Conservation (phyloP, 1,140 invertebrate genomes). For the Caerostris darwini region DNA sequence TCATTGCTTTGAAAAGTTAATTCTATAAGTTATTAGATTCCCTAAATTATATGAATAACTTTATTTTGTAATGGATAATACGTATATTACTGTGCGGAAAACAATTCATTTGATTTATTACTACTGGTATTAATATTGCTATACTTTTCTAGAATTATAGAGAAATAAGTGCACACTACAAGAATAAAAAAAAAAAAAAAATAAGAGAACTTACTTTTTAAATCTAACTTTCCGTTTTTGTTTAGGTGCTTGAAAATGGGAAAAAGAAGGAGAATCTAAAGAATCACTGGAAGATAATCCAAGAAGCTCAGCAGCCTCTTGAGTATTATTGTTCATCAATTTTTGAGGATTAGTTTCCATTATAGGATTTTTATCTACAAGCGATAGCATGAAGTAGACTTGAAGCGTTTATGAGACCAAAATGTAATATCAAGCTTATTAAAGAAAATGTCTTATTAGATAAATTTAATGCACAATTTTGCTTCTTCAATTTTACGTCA, state of each 20-base stretch:
- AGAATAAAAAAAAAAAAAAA: too few relatives aligned
- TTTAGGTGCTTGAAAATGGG: constrained; percentile 72
- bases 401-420: not conserved
- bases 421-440: not conserved
- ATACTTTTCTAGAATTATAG: too few relatives aligned
- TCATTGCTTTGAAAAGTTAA: too few relatives aligned
- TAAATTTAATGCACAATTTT: too few relatives aligned
- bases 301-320: constrained; percentile 67
- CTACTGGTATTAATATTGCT: too few relatives aligned
- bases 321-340: constrained; percentile 72
- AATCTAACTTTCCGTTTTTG: constrained; percentile 69
- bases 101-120: too few relatives aligned
- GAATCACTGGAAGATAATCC: constrained; percentile 71
- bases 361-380: constrained; percentile 68
- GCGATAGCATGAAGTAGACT: constrained; percentile 58
- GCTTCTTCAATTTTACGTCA: too few relatives aligned
- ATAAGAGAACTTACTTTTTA: constrained; percentile 55
- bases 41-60: too few relatives aligned
- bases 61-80: too few relatives aligned
- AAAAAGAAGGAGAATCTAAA: constrained; percentile 72
- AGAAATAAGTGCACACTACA: too few relatives aligned
- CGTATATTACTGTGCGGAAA: too few relatives aligned
- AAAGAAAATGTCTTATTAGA: not conserved
- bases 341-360: constrained; percentile 71
- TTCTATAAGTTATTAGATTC: too few relatives aligned